These are phyloP conservation scores for Sebastes iracundus DNA, from an alignment of 2,797 vertebrate genomes.

Conservation along the genomic window DNA sequence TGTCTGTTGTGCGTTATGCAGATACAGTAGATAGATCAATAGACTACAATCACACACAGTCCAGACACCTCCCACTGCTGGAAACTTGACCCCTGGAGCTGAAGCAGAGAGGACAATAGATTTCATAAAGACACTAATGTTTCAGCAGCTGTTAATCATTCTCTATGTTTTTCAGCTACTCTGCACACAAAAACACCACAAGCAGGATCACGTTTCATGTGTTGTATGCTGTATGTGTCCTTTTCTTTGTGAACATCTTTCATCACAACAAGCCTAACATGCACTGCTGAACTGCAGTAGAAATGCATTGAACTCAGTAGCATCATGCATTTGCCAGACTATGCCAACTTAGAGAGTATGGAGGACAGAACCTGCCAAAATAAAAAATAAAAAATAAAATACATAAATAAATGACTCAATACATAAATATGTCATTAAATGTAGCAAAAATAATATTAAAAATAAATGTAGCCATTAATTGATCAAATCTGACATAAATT, in stretches of 20 bases:
- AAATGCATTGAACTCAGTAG: not conserved
- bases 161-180: not conserved
- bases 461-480: too few species aligned
- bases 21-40: not conserved
- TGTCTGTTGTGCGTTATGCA: not conserved
- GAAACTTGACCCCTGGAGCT: slow-evolving; percentile 1
- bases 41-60: not conserved
- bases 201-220: not conserved
- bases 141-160: slow-evolving; percentile 15
- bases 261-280: not conserved
- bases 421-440: too few species aligned
- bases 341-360: not conserved
- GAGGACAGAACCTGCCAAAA: fast-evolving
- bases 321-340: not conserved
- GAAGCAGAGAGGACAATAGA: not conserved
- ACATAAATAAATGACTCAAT: too few species aligned
- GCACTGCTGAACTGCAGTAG: not conserved
- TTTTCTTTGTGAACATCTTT: not conserved
- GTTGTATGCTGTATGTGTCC: not conserved
- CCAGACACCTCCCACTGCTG: slow-evolving; percentile 9
- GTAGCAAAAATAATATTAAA: too few species aligned
- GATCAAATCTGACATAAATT: too few species aligned
- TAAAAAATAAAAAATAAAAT: too few species aligned
- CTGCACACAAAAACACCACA: not conserved
- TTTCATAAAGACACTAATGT: not conserved